Base-by-base conservation (phyloP, 2,797 vertebrate species). In the Eremophila alpestris region DNA sequence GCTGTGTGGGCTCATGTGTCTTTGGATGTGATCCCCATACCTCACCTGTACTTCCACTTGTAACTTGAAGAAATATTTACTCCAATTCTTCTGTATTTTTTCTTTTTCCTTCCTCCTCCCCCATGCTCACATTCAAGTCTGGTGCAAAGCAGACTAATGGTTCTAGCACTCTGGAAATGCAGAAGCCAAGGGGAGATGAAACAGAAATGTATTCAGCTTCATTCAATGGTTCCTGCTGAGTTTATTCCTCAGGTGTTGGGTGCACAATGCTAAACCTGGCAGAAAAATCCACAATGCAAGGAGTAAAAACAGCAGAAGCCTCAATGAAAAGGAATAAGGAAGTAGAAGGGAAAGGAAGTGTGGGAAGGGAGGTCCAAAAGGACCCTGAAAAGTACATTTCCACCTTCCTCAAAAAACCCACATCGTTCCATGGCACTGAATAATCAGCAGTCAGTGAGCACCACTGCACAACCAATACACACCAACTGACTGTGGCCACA, bases 51-150 rank as follows among this genome's bases (percentile, higher is more conserved):
- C 20, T 49, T 83, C 34, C 7, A n/a, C 5, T 6, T 59, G 10
- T 67, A 68, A 48, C 17, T 49, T 64, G 18, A 5, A 87, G 16
- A 52, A 69, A 78, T 52, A 87, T 59, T 78, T 67, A 75, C 24
- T 65, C 16, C 5, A 41, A 23, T 62, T 80, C 22, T 56, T 49
- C 4, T 13, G 0, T 34, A 16, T 14, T 70, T 49, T 49, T 76
- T 29, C 3, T 14, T n/a, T 48, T 43, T n/a, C 8, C 5, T 30
- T 27, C 30, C 16, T 26, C 9, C 16, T 4, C 9, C 1, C 3
- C 2, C 5, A 4, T 20, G 34, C 11, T 84, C 18, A 58, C 0
- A 1, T 29, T 60, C 51, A 69, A 19, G 15, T n/a, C 29, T 80
- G 12, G 27, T 69, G 82, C 51, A 87, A 70, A 67, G 1, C 48